A percentile compares a stretch with the other conserved stretches of the same genome.
Evolutionary conservation across 2,113 vertebrate species (phyloP).

Genomic region (Seriola aureovittata): DNA sequence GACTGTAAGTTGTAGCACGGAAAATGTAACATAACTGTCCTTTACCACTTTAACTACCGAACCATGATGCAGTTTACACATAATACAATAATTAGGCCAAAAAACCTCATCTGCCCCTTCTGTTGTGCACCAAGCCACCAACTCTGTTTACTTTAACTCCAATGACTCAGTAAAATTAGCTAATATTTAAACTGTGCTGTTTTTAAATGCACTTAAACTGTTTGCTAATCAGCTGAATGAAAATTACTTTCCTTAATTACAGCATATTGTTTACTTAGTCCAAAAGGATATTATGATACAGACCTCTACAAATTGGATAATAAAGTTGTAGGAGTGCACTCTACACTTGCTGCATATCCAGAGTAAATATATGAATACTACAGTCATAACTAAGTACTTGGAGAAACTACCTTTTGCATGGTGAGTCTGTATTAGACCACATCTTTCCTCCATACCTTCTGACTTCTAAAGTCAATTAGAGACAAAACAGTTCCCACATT

Average conservation of each 20-base stretch:
- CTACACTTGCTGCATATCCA: neutral
- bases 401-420: neutral
- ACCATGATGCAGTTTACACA: too few relatives aligned
- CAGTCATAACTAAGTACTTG: neutral
- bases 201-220: conserved; percentile 51
- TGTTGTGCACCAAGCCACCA: conserved; percentile 6
- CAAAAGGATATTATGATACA: conserved; percentile 17
- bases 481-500: conserved; percentile 37
- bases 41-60: neutral
- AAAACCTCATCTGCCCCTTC: too few relatives aligned
- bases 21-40: neutral
- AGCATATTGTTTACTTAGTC: conserved; percentile 27
- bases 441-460: conserved; percentile 29
- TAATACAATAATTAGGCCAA: too few relatives aligned
- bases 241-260: conserved; percentile 56
- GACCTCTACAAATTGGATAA: conserved; percentile 19
- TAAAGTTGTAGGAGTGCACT: neutral
- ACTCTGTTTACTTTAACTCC: conserved; percentile 30
- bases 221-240: conserved; percentile 52
- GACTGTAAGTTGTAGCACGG: too few relatives aligned
- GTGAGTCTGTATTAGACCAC: neutral
- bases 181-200: conserved; percentile 46
- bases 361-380: neutral
- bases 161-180: conserved; percentile 32
- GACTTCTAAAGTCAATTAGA: conserved; percentile 61